Evolutionary conservation across 2,888 invertebrate species (phyloP).

Genomic region (Panzeria rudis): DNA sequence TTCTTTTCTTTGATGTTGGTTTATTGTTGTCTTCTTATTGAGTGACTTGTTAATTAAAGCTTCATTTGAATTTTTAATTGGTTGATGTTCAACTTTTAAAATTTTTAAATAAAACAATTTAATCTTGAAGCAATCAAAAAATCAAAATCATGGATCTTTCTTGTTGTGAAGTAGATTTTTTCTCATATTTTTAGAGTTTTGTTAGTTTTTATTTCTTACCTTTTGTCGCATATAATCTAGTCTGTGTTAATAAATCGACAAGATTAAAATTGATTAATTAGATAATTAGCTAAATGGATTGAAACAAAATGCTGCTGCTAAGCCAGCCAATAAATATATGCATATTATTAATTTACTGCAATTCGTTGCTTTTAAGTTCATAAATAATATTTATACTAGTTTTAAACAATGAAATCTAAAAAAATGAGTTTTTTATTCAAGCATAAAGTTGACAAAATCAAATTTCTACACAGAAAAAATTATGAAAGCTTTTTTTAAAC

Average conservation of each 20-base stretch:
- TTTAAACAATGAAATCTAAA: neutral
- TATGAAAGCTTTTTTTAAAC: too few relatives aligned
- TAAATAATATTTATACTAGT: constrained; percentile 1
- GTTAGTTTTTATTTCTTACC: neutral
- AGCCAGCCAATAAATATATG: neutral
- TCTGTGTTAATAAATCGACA: neutral
- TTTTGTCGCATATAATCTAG: neutral
- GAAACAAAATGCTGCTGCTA: constrained; percentile 10
- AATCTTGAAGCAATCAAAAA: neutral
- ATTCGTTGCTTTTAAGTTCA: neutral
- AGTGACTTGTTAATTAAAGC: constrained; percentile 54
- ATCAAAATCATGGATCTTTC: neutral
- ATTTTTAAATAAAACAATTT: neutral
- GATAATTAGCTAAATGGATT: constrained; percentile 49
- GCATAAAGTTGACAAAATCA: too few relatives aligned
- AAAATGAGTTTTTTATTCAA: neutral
- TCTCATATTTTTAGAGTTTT: neutral
- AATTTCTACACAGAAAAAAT: too few relatives aligned
- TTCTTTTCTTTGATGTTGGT: constrained; percentile 28
- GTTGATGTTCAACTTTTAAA: constrained; percentile 41
- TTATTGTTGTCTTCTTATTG: constrained; percentile 20
- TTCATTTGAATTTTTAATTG: constrained; percentile 69
- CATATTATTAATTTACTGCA: neutral
- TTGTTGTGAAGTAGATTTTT: neutral
- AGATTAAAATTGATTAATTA: constrained; percentile 56